These are phyloP conservation scores for Leuciscus waleckii DNA, from an alignment of 2,797 vertebrate species.

Conservation along the genomic window DNA sequence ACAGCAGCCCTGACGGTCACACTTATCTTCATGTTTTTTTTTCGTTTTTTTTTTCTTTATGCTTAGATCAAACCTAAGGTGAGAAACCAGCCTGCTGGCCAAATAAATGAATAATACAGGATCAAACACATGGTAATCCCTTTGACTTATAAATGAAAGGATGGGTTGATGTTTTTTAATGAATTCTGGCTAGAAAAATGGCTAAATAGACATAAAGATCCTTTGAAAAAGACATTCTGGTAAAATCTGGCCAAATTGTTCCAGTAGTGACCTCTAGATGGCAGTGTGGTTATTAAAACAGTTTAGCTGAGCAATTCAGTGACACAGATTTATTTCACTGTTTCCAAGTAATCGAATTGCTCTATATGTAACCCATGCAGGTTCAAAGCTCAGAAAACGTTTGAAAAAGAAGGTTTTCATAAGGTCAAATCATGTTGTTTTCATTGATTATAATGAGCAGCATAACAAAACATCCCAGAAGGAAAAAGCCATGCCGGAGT, in stretches of 20 bases:
- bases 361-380: neutral
- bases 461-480: neutral
- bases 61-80: constrained; percentile 45
- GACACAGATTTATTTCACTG: constrained; percentile 3
- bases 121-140: constrained; percentile 35
- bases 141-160: constrained; percentile 39
- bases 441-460: constrained; percentile 14
- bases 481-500: neutral
- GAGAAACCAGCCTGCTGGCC: constrained; percentile 7
- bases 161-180: constrained; percentile 21
- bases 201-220: constrained; percentile 1
- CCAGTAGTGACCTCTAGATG: constrained; percentile 53
- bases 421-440: constrained; percentile 27
- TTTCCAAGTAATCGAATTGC: neutral
- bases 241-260: neutral
- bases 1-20: constrained; percentile 38
- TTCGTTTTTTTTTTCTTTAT: no score
- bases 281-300: constrained; percentile 53
- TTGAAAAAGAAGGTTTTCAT: neutral
- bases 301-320: neutral
- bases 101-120: constrained; percentile 25
- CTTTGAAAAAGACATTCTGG: neutral
- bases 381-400: neutral
- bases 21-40: constrained; percentile 44
- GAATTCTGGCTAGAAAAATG: constrained; percentile 17